Conservation (phyloP, 2,113 vertebrate genomes). For the Echinops telfairi region DNA sequence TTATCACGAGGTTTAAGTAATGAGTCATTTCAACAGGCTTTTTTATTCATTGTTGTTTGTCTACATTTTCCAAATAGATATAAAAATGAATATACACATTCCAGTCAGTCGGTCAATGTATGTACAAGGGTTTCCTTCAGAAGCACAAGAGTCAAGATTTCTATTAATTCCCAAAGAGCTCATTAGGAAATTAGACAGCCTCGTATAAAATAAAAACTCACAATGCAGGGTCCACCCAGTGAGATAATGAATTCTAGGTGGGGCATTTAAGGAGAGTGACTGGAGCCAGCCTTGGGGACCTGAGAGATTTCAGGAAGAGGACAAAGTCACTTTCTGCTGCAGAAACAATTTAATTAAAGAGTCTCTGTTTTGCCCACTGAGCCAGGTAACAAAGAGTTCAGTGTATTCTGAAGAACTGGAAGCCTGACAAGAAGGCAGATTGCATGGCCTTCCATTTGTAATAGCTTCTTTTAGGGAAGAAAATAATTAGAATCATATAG, state of each 20-base stretch:
- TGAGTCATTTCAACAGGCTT: not conserved
- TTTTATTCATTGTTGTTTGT: not conserved
- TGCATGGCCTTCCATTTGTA: slow-evolving; percentile 63
- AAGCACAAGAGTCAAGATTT: not conserved
- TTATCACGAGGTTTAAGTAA: not conserved
- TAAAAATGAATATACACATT: not conserved
- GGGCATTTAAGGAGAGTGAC: not conserved
- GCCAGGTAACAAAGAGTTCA: slow-evolving; percentile 78
- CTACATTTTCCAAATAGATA: slow-evolving; percentile 26
- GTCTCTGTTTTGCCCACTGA: slow-evolving; percentile 40
- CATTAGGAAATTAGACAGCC: not conserved
- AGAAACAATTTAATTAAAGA: slow-evolving; percentile 78
- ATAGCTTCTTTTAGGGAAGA: slow-evolving; percentile 71
- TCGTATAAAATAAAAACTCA: not conserved
- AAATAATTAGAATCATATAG: slow-evolving; percentile 48
- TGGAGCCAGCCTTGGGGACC: slow-evolving; percentile 21
- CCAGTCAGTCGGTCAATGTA: not conserved
- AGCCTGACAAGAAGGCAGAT: slow-evolving; percentile 44
- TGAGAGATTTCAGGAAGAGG: not conserved
- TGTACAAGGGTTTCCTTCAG: not conserved
- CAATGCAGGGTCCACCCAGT: too few species aligned
- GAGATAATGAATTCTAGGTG: not conserved
- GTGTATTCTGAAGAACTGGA: slow-evolving; percentile 67
- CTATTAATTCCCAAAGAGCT: slow-evolving; percentile 13
- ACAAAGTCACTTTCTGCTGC: slow-evolving; percentile 60